Conservation (phyloP, 2,888 invertebrate species). For the Cryptocheilus praepositus region DNA sequence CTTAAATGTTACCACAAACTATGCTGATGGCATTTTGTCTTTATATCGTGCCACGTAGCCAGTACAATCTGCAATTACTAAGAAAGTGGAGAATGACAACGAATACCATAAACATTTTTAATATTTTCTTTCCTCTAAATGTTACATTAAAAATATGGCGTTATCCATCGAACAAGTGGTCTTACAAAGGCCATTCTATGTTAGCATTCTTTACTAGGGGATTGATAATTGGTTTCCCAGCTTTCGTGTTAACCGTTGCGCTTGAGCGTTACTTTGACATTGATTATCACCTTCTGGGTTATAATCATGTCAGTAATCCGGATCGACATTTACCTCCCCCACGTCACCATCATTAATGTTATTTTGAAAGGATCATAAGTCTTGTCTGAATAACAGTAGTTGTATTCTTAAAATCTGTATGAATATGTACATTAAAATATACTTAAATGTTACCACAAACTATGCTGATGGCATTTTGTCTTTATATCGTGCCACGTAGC, state of each 20-base stretch:
- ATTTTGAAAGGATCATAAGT: too few relatives aligned
- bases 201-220: slow-evolving; percentile 79
- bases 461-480: not conserved
- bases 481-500: too few relatives aligned
- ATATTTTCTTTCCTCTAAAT: too few relatives aligned
- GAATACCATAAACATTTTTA: too few relatives aligned
- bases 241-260: slow-evolving; percentile 78
- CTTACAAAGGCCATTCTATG: slow-evolving; percentile 76
- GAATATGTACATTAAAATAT: not conserved
- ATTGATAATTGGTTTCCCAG: slow-evolving; percentile 78
- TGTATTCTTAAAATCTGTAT: not conserved
- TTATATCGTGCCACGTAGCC: too few relatives aligned
- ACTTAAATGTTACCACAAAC: slow-evolving; percentile 4
- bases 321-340: slow-evolving; percentile 28
- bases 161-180: slow-evolving; percentile 80
- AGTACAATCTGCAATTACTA: too few relatives aligned
- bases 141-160: slow-evolving; percentile 94
- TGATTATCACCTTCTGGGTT: slow-evolving; percentile 76
- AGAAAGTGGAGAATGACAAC: too few relatives aligned
- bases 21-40: not conserved
- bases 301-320: slow-evolving; percentile 34
- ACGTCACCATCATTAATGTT: slow-evolving; percentile 40
- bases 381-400: slow-evolving; percentile 16
- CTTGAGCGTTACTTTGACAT: slow-evolving; percentile 74
- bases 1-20: slow-evolving; percentile 1